A percentile compares a stretch with the other conserved stretches of the same genome.
phyloP scores from a whole-genome alignment of 2,113 vertebrate species.

The Corydoras maculifer region DNA sequence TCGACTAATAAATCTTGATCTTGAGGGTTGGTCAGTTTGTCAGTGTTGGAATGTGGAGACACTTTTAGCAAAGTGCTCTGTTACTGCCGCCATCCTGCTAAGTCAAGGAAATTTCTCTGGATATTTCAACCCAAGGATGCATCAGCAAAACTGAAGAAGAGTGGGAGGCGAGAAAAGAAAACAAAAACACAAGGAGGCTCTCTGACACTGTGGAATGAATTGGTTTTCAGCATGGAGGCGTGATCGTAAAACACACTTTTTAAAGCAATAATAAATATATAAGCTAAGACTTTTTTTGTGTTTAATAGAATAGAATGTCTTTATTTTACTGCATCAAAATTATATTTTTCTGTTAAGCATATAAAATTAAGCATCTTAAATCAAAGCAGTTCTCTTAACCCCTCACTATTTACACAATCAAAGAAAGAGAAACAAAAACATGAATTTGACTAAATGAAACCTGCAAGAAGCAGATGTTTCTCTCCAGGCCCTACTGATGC shows the following conservation, averaged over 20 bases:
- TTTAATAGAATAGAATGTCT: constrained; percentile 19
- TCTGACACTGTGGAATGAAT: constrained; percentile 27
- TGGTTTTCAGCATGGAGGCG: constrained; percentile 1
- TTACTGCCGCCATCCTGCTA: constrained; percentile 14
- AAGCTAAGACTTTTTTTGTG: constrained; percentile 6
- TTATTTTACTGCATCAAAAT: constrained; percentile 21
- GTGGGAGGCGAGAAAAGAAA: constrained; percentile 22
- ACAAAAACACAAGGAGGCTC: constrained; percentile 18
- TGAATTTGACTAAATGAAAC: constrained; percentile 23
- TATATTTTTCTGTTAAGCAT: constrained; percentile 20
- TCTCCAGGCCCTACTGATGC: constrained; percentile 14
- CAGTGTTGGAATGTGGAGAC: not conserved
- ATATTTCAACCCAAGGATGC: constrained; percentile 22
- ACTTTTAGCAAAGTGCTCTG: constrained; percentile 21
- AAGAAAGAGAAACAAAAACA: constrained; percentile 26
- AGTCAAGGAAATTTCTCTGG: constrained; percentile 10
- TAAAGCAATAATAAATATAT: not conserved
- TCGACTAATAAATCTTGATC: not conserved
- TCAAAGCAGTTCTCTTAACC: constrained; percentile 39
- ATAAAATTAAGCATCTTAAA: constrained; percentile 40
- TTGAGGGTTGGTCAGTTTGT: not conserved
- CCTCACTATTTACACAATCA: constrained; percentile 33
- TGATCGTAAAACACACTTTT: constrained; percentile 2
- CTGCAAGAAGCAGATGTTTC: constrained; percentile 30
- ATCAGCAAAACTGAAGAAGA: constrained; percentile 21